phyloP scores from a whole-genome alignment of 2,888 invertebrate genomes.

The Alloplasta piceator region DNA sequence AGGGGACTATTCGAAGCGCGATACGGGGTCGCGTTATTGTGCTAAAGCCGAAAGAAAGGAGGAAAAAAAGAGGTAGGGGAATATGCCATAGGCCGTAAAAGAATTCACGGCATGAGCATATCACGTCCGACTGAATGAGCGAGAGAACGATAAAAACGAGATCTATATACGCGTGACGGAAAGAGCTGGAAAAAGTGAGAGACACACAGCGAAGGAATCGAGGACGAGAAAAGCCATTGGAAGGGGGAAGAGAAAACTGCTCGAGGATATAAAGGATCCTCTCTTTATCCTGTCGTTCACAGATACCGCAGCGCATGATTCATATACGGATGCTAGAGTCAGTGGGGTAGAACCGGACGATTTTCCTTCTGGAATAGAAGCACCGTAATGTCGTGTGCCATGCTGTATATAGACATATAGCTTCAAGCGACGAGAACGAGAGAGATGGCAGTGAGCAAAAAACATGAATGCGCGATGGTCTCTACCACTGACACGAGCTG shows the following conservation, averaged over 20 bases:
- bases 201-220: constrained; percentile 47
- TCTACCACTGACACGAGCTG: constrained; percentile 17
- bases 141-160: constrained; percentile 48
- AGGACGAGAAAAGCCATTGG: constrained; percentile 49
- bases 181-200: constrained; percentile 26
- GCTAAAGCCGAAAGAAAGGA: constrained; percentile 26
- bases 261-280: constrained; percentile 61
- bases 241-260: constrained; percentile 37
- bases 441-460: constrained; percentile 25
- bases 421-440: constrained; percentile 4
- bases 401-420: constrained; percentile 16
- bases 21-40: background rate
- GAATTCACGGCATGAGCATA: constrained; percentile 50
- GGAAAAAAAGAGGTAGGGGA: constrained; percentile 37
- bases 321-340: constrained; percentile 67
- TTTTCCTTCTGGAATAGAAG: constrained; percentile 52
- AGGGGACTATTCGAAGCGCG: constrained; percentile 9
- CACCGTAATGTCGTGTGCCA: constrained; percentile 36
- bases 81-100: constrained; percentile 53
- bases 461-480: constrained; percentile 33
- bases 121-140: constrained; percentile 45
- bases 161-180: background rate
- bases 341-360: constrained; percentile 54
- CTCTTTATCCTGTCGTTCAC: constrained; percentile 73
- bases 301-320: constrained; percentile 73